Evolutionary conservation across 2,113 vertebrate genomes (phyloP), one percentile per base, ranked within the genome.

Genomic region (Cnemophilus loriae): DNA sequence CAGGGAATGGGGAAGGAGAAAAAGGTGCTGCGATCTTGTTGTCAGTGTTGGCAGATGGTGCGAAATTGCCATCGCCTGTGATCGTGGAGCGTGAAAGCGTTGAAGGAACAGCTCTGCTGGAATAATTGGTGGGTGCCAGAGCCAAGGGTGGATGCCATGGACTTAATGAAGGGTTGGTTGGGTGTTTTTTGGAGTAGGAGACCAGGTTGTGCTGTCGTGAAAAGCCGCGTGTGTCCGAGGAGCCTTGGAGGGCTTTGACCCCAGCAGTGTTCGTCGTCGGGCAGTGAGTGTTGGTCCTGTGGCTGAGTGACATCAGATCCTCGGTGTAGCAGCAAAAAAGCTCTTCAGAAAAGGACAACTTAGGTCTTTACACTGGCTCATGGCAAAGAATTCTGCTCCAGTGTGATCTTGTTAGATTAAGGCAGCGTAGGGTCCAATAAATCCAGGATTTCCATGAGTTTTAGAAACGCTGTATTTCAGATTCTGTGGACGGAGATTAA

Each of bases 261-360:
- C 44, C 42, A n/a, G 5, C 39, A 27, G 0, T 15, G 41, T 3
- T 41, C 3, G 6, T 18, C 3, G 1, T 16, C 39, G 47, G 16
- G 2, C 71, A 39, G 6, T 7, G 32, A 32, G 14, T 16, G 6
- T 23, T 71, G 42, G 8, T 89, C 11, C 67, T 75, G 61, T 35
- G n/a, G 18, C 61, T 69, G 27, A 22, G 23, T 9, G 28, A 16
- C 32, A 59, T 22, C 73, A 53, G 20, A 28, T 28, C 27, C 27
- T 55, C 37, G 7, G 10, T 59, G 28, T 50, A 19, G 68, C 30
- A 55, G 22, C 3, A 6, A 52, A 78, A 64, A 47, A 64, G 2
- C 42, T 30, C 19, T 28, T 73, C 22, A 21, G 2, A 50, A 91
- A 80, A 73, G 13, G 19, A 23, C 39, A 46, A 0, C 9, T 85